Evolutionary conservation across 1,140 invertebrate species (phyloP), one percentile per base, ranked within the genome.

Genomic region (Drosophila sp.): DNA sequence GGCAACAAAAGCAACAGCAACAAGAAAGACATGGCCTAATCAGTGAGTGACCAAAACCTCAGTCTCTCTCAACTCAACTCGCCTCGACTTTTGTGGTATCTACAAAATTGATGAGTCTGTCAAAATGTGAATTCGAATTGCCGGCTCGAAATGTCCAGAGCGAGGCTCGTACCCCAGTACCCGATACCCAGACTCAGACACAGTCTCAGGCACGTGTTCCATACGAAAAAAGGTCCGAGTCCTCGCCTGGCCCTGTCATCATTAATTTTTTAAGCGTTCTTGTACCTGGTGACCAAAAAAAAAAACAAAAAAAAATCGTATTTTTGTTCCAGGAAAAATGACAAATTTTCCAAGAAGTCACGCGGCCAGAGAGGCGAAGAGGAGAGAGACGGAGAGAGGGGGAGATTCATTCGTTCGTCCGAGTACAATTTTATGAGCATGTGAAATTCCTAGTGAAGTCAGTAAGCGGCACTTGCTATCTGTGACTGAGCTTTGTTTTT

Each of bases 31-130:
- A 72, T 72, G 68, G 68, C 58, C 76, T 78, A 78, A 78, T 78
- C 74, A 78, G 74, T 78, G 75, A 76, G 60, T 61, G 54, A 60
- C 44, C 44, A 47, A 27, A 54, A 65, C 57, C 41, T 17, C 57
- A 8, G 35, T 11, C 41, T 35, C 30, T 32, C 38, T 2, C 17
- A 4, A 23, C 23, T 32, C 23, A 35, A 29, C 57, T 70, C 60
- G 38, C 29, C 47, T 54, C 60, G 25, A 29, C 62, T 41, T 27
- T 33, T 56, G 35, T 65, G 63, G 73, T 91, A 91, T 91, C 89
- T 91, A 91, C 85, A 91, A 91, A 91, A 91, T 91, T 91, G 89
- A 91, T 91, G 89, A 91, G 90, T 87, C 89, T 91, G 89, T 91
- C 89, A 91, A 91, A 91, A 91, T 90, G 89, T 83, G 89, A 91